These are phyloP conservation scores for Paraescarpia echinospica DNA, from an alignment of 1,140 invertebrate species.

Conservation along the genomic window DNA sequence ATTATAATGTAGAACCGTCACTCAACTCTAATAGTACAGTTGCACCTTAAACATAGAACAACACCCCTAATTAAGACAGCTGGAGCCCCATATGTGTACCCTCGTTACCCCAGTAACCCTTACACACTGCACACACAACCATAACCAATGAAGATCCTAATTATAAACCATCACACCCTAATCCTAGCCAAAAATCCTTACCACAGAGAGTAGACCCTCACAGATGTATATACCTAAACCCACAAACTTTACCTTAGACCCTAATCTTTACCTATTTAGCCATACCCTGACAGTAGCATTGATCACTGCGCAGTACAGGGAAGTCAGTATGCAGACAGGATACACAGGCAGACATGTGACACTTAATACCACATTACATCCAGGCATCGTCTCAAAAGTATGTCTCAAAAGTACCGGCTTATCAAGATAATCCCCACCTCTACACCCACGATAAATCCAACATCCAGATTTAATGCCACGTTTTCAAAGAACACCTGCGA, in stretches of 20 bases:
- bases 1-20: no score
- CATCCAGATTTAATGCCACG: not conserved
- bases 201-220: not conserved
- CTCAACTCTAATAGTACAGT: no score
- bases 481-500: not conserved
- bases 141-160: not conserved
- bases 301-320: not conserved
- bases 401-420: not conserved
- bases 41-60: no score
- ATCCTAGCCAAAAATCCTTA: not conserved
- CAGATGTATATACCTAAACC: not conserved
- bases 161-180: not conserved
- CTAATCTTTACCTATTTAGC: not conserved
- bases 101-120: not conserved
- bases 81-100: no score
- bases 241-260: not conserved
- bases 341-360: not conserved
- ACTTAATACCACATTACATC: not conserved
- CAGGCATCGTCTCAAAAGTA: not conserved
- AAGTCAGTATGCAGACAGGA: not conserved
- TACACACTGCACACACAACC: not conserved
- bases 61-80: no score
- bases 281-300: not conserved
- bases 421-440: not conserved
- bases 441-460: not conserved